Conservation (phyloP, 1,140 invertebrate species). For the Mylabris phalerata region DNA sequence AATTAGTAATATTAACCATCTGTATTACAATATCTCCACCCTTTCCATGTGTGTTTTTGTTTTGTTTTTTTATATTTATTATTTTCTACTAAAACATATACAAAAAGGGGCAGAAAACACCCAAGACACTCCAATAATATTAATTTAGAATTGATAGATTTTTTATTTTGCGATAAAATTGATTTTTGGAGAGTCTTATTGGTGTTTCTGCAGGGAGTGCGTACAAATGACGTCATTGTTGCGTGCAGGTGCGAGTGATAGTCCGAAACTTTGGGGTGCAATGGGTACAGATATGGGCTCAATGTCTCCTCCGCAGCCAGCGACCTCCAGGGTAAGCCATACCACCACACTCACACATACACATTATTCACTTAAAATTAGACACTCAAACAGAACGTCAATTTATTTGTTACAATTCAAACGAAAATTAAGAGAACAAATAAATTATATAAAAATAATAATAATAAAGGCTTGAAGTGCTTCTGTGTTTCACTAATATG, state of each 20-base stretch:
- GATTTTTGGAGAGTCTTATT: constrained; percentile 15
- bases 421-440: too few relatives aligned
- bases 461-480: constrained; percentile 20
- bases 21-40: background rate
- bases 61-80: constrained; percentile 13
- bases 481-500: constrained; percentile 28
- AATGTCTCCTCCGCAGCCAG: constrained; percentile 43
- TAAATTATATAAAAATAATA: background rate
- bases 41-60: background rate
- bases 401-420: constrained; percentile 3
- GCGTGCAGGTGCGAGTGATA: constrained; percentile 45
- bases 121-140: background rate
- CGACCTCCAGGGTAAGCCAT: constrained; percentile 56
- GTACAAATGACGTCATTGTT: constrained; percentile 42
- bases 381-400: too few relatives aligned
- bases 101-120: constrained; percentile 20
- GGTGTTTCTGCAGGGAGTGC: constrained; percentile 38
- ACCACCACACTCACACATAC: constrained; percentile 38
- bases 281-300: constrained; percentile 45
- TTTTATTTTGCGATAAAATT: background rate
- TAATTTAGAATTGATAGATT: background rate
- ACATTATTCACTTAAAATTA: background rate
- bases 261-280: constrained; percentile 46
- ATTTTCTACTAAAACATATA: constrained; percentile 22
- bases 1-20: background rate